These are phyloP conservation scores for Acropora yongei DNA, from an alignment of 64 coral and sea anemone genomes.

Conservation along the genomic window DNA sequence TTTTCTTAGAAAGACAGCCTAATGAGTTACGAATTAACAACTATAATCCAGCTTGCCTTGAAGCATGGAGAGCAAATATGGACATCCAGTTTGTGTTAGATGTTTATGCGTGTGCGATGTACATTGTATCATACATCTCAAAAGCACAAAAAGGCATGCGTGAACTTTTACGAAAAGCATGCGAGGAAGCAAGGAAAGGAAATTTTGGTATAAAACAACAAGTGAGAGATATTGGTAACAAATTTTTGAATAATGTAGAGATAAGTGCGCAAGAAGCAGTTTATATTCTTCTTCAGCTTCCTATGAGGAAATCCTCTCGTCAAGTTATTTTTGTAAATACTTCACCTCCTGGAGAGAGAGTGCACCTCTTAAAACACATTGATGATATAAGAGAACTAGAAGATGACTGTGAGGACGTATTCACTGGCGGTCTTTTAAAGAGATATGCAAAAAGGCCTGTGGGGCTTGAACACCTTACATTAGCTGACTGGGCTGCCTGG, in stretches of 20 bases:
- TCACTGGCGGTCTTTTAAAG: constrained; percentile 18
- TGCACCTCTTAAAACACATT: constrained; percentile 27
- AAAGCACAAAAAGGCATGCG: constrained; percentile 47
- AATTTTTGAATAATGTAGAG: constrained; percentile 25
- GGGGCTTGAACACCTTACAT: constrained; percentile 9
- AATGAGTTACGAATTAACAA: constrained; percentile 57
- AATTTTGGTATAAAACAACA: background rate
- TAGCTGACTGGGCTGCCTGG: constrained; percentile 43
- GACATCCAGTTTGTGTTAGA: no score
- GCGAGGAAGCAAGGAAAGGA: constrained; percentile 24
- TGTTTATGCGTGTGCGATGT: no score
- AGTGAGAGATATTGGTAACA: no score
- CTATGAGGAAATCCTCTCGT: constrained; percentile 36
- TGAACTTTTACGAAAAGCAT: constrained; percentile 20
- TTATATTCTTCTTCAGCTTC: constrained; percentile 17
- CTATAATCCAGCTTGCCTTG: constrained; percentile 12
- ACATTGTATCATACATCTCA: background rate
- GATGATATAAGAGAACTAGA: constrained; percentile 32
- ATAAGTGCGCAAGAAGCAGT: constrained; percentile 47
- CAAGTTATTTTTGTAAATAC: constrained; percentile 25
- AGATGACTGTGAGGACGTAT: constrained; percentile 43
- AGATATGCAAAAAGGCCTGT: constrained; percentile 23
- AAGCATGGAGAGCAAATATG: background rate
- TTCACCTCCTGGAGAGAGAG: constrained; percentile 21
- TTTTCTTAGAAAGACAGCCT: constrained; percentile 57